Evolutionary conservation across 2,113 vertebrate species (phyloP), one percentile per base, ranked within the genome.

Genomic region (Cyanoramphus novaezelandiae): DNA sequence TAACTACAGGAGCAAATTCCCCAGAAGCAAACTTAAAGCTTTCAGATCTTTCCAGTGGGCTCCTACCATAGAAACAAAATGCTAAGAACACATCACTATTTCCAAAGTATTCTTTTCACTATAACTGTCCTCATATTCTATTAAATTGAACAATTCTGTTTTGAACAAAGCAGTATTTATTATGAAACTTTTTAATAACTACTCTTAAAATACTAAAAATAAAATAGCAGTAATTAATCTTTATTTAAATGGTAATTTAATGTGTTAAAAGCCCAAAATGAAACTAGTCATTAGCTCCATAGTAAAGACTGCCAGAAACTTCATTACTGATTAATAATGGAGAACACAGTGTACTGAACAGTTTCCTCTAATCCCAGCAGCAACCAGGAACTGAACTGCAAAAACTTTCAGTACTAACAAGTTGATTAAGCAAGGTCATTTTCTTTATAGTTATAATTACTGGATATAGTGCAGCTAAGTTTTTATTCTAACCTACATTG

Each of bases 231-330:
- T 91, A 96, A 97, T 96, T 96, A 94, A 96, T 95, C 92, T 96
- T 93, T 85, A 95, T 96, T 96, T 93, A 96, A 96, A 96, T 92
- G 91, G 67, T 91, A 95, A 97, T 97, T 95, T 85, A 94, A 92
- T 87, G 81, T 89, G 84, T 90, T 94, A 96, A 93, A 79, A 92
- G 71, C 86, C 64, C 86, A 87, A 96, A 94, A 92, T 60, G 91
- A 96, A 97, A 95, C 88, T 87, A 86, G 78, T 95, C 78, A 97
- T 97, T 97, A 97, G 82, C 92, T 80, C 68, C 60, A 92, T 55
- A 93, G 83, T 91, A 91, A 96, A 96, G 94, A 86, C 90, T 91
- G 94, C 92, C 94, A 93, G 83, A 96, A 96, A 88, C 95, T 93
- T 93, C 86, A 94, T 93, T 93, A 95, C 86, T 87, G 92, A 93